A percentile compares a stretch with the other conserved stretches of the same genome.
phyloP scores from a whole-genome alignment of 2,113 vertebrate genomes.

The Lepisosteus oculatus region DNA sequence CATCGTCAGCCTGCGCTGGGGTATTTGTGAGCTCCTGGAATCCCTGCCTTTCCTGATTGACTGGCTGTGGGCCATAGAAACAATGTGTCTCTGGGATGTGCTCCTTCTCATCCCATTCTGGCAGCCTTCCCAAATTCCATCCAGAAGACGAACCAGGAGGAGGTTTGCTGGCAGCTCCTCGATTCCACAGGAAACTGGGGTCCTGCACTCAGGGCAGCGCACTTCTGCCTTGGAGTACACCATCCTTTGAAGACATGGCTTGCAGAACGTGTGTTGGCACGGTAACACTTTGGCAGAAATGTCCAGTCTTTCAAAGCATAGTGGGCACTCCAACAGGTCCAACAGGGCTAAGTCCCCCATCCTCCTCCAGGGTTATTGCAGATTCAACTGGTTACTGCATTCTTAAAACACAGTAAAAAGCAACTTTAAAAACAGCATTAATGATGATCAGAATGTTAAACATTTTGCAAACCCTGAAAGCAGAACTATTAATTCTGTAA shows the following conservation, averaged over 20 bases:
- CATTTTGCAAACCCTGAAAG: background rate
- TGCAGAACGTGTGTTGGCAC: constrained; percentile 95
- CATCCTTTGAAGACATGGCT: constrained; percentile 79
- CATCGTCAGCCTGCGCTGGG: constrained; percentile 58
- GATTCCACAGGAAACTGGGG: constrained; percentile 69
- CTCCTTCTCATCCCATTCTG: constrained; percentile 40
- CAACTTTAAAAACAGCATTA: background rate
- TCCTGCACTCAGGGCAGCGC: constrained; percentile 82
- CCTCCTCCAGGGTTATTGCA: constrained; percentile 26
- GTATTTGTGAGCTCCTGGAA: constrained; percentile 51
- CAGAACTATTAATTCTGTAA: no score
- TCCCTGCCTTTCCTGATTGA: constrained; percentile 47
- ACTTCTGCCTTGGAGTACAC: constrained; percentile 72
- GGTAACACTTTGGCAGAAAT: constrained; percentile 84
- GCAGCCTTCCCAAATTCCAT: constrained; percentile 60
- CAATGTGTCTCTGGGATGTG: constrained; percentile 50
- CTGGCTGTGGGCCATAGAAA: constrained; percentile 52
- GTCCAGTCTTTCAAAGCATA: constrained; percentile 82
- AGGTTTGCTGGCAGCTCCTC: constrained; percentile 84
- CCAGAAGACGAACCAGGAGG: constrained; percentile 79
- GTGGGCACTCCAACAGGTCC: constrained; percentile 82
- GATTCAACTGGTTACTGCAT: constrained; percentile 35
- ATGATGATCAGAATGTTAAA: background rate
- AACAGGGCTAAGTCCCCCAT: constrained; percentile 81
- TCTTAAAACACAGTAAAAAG: constrained; percentile 20